These are phyloP conservation scores for Tenrec ecaudatus DNA, from an alignment of 2,113 vertebrate genomes.

Conservation along the genomic window DNA sequence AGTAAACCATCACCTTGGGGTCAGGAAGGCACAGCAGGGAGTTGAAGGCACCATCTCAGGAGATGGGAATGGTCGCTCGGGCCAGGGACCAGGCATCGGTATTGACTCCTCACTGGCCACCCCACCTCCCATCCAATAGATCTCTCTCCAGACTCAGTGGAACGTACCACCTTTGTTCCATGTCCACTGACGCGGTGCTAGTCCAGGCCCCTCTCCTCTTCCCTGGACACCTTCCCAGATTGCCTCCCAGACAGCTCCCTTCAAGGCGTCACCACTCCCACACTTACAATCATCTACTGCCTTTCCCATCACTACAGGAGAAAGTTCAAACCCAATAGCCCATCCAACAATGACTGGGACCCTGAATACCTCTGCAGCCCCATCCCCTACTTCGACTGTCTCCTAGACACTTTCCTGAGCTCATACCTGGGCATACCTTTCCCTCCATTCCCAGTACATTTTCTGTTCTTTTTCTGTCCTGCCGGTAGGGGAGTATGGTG, in stretches of 20 bases:
- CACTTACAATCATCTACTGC: background rate
- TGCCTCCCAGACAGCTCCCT: background rate
- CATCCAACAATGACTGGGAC: accelerated
- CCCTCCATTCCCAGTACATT: background rate
- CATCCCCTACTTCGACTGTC: no score
- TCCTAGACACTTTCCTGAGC: background rate
- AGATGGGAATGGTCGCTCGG: background rate
- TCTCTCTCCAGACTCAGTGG: background rate
- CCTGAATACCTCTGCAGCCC: background rate
- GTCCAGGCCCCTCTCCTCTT: background rate
- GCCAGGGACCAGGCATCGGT: background rate
- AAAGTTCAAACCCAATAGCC: background rate
- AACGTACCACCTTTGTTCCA: background rate
- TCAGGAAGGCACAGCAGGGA: slow-evolving; percentile 28
- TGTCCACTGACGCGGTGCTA: background rate
- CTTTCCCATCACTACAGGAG: background rate
- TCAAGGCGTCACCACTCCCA: background rate
- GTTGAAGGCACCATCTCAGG: background rate
- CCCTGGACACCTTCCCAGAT: background rate
- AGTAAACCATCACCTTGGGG: slow-evolving; percentile 67
- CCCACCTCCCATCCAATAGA: background rate
- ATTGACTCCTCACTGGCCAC: background rate
- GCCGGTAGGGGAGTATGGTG: background rate
- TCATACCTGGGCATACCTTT: background rate
- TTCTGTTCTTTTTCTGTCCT: background rate